A percentile compares a stretch with the other conserved stretches of the same genome.
Conservation (phyloP, 2,888 invertebrate genomes). For the Ecdyonurus torrentis region DNA sequence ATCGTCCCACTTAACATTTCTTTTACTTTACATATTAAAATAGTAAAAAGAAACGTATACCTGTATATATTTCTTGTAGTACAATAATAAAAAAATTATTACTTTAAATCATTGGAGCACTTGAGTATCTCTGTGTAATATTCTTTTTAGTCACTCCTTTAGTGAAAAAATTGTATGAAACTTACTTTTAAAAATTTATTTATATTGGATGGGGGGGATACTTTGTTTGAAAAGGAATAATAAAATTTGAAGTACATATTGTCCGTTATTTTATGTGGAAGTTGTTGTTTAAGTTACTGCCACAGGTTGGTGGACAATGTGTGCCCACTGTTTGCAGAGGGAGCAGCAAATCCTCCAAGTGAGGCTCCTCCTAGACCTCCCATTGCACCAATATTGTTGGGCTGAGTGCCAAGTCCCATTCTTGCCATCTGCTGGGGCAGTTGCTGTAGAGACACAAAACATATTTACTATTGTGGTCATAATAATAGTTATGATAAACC, state of each 20-base stretch:
- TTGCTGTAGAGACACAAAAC: too few relatives aligned
- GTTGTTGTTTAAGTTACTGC: constrained; percentile 13
- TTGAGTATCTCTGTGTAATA: neutral
- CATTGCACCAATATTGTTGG: constrained; percentile 10
- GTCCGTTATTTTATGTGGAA: neutral
- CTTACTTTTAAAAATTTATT: neutral
- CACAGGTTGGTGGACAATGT: constrained; percentile 19
- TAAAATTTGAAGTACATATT: neutral
- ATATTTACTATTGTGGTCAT: too few relatives aligned
- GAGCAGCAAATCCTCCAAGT: constrained; percentile 10
- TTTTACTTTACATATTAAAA: too few relatives aligned
- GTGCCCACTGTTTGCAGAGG: constrained; percentile 13
- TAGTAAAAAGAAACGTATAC: too few relatives aligned
- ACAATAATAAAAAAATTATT: too few relatives aligned
- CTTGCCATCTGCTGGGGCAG: constrained; percentile 16
- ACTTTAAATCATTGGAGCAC: neutral
- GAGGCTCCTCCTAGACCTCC: constrained; percentile 4
- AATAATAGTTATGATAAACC: too few relatives aligned
- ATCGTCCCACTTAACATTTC: too few relatives aligned
- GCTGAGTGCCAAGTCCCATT: constrained; percentile 7
- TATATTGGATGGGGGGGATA: neutral
- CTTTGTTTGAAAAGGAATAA: neutral
- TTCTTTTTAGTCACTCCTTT: neutral
- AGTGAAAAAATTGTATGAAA: neutral
- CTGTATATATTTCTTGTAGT: too few relatives aligned